Evolutionary conservation across 2,797 vertebrate genomes (phyloP).

Genomic region (Telmatherina bonti): DNA sequence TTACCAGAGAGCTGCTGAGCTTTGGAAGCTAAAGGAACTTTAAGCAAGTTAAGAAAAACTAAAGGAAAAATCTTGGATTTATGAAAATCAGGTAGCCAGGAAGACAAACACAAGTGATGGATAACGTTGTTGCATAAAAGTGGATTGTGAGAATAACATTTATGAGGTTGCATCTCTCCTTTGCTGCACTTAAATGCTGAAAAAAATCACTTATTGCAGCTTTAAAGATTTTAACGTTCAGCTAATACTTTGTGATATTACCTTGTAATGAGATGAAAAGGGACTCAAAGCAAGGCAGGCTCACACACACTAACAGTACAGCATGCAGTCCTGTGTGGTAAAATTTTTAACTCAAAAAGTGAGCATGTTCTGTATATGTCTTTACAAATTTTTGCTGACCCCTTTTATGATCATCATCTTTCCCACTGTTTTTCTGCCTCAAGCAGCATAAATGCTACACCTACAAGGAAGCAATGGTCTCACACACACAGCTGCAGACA

Average conservation of each 20-base stretch:
- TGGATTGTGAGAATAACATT: neutral
- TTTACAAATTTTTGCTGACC: neutral
- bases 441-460: conserved; percentile 40
- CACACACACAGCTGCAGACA: conserved; percentile 40
- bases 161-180: neutral
- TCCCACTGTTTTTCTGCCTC: conserved; percentile 20
- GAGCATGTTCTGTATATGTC: too few relatives aligned
- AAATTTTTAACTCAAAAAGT: neutral
- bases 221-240: neutral
- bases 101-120: neutral
- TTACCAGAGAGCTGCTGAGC: conserved; percentile 5
- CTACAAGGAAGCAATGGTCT: conserved; percentile 44
- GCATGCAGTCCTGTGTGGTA: neutral
- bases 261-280: neutral
- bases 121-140: neutral
- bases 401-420: conserved; percentile 19
- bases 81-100: conserved; percentile 6
- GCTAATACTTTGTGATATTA: neutral
- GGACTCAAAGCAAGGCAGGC: neutral
- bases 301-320: neutral
- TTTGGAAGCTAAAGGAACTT: neutral
- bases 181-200: neutral
- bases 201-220: neutral
- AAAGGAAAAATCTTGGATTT: neutral
- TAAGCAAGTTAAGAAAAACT: neutral